Conservation (phyloP, 1,140 invertebrate genomes). For the Drosophila eugracilis region DNA sequence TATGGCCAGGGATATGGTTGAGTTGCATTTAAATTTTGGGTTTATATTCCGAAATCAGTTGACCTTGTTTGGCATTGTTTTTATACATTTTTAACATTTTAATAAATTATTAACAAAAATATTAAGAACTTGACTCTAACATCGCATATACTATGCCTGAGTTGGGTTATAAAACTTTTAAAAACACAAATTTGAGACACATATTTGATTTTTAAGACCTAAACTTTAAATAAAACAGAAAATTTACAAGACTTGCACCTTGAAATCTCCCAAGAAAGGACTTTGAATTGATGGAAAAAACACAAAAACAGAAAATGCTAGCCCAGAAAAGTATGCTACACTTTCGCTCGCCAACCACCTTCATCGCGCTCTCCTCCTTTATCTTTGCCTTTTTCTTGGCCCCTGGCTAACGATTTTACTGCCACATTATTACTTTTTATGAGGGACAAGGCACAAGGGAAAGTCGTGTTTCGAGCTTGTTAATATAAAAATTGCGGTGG, state of each 20-base stretch:
- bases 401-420: conserved; percentile 59
- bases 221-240: too few relatives aligned
- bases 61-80: background rate
- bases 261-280: too few relatives aligned
- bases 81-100: background rate
- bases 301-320: background rate
- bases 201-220: too few relatives aligned
- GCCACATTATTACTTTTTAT: conserved; percentile 79
- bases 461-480: conserved; percentile 70
- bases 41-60: background rate
- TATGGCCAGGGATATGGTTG: conserved; percentile 22
- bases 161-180: too few relatives aligned
- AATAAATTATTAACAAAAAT: too few relatives aligned
- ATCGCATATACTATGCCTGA: too few relatives aligned
- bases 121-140: too few relatives aligned
- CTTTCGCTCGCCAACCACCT: conserved; percentile 9
- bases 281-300: background rate
- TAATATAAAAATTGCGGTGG: conserved; percentile 67
- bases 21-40: conserved; percentile 24
- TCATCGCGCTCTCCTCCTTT: conserved; percentile 17
- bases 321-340: conserved; percentile 26
- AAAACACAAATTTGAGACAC: too few relatives aligned
- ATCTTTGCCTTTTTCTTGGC: conserved; percentile 46
- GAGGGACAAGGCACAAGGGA: conserved; percentile 20
- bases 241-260: too few relatives aligned